Base-by-base conservation (phyloP, 2,797 vertebrate species). In the Thamnophis elegans region DNA sequence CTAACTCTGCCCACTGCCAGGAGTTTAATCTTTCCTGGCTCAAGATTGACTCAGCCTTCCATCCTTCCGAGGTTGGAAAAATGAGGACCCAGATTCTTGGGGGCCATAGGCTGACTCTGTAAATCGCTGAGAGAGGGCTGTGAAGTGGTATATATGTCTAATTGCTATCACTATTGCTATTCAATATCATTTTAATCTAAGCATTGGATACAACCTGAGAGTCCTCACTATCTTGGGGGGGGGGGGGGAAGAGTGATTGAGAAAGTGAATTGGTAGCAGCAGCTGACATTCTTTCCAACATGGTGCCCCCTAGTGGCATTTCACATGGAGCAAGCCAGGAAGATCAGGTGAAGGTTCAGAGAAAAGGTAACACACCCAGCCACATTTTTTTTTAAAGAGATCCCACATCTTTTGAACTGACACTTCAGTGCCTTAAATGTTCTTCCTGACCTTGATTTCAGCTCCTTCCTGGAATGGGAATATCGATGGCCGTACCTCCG, bases 381-480 rank as follows among this genome's bases (percentile, higher is more conserved):
- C 36, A 25, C 20, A 4, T 82, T 11, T 42, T 28, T 58, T 68
- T 32, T 78, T 36, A 20, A 62, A 54, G 8, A 55, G 20, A 7
- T 1, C 16, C 36, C 55, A 62, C 36, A 28, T 54, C 55, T 53
- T n/a, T n/a, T 28, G 28, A 51, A 65, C 8, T 4, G 36, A 14
- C 16, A 42, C 8, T 28, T 73, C 54, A 47, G 25, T 58, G 86
- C 16, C 2, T 13, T 25, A 11, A 62, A 25, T 47, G 55, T 36
- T 42, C 25, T 18, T 20, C 6, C 96, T 95, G 94, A 98, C 98
- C 98, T 97, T 97, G 0, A 62, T 78, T 1, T 96, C 92, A 56
- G 96, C 96, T 6, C 97, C 98, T 0, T 96, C 96, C 93, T 97
- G 95, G 95, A 98, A 98, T 10, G 98, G 98, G 90, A 98, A 98